Evolutionary conservation across 2,113 vertebrate genomes (phyloP).

Genomic region (Charadrius vociferus): DNA sequence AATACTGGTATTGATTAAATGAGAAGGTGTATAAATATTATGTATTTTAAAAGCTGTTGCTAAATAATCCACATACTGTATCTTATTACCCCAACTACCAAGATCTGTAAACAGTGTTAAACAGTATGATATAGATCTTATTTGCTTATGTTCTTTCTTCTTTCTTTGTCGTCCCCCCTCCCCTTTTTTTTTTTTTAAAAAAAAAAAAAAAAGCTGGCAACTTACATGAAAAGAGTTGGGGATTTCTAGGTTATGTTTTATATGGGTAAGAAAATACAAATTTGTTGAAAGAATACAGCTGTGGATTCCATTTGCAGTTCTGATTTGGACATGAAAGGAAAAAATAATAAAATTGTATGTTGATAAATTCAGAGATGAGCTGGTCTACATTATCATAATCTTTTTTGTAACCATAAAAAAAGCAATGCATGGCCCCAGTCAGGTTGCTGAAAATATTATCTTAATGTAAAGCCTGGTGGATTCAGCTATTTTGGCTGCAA

Average conservation of each 20-base stretch:
- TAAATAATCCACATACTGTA: slow-evolving; percentile 54
- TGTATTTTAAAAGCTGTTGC: slow-evolving; percentile 47
- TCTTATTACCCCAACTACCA: slow-evolving; percentile 54
- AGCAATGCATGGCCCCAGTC: not conserved
- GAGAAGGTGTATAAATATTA: slow-evolving; percentile 33
- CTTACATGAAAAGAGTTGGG: slow-evolving; percentile 35
- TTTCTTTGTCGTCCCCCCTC: not conserved
- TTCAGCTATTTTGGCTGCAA: slow-evolving; percentile 64
- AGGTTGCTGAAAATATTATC: slow-evolving; percentile 61
- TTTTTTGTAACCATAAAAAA: slow-evolving; percentile 53
- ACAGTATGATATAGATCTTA: slow-evolving; percentile 41
- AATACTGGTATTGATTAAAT: slow-evolving; percentile 45
- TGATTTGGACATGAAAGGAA: slow-evolving; percentile 53
- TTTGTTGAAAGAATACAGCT: slow-evolving; percentile 31
- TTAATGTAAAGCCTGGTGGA: slow-evolving; percentile 55
- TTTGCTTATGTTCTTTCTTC: slow-evolving; percentile 38
- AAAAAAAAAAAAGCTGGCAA: not conserved
- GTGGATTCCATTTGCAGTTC: slow-evolving; percentile 46
- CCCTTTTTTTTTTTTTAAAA: not conserved
- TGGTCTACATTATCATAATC: slow-evolving; percentile 60
- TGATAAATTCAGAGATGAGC: slow-evolving; percentile 60
- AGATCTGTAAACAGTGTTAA: slow-evolving; percentile 68
- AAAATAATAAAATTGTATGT: slow-evolving; percentile 45
- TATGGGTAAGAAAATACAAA: slow-evolving; percentile 15
- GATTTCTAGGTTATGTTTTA: slow-evolving; percentile 47